Percentiles rank a stretch among this genome's conserved stretches.
These are phyloP conservation scores for Ridgeia piscesae DNA, from an alignment of 1,140 invertebrate genomes.

Conservation along the genomic window DNA sequence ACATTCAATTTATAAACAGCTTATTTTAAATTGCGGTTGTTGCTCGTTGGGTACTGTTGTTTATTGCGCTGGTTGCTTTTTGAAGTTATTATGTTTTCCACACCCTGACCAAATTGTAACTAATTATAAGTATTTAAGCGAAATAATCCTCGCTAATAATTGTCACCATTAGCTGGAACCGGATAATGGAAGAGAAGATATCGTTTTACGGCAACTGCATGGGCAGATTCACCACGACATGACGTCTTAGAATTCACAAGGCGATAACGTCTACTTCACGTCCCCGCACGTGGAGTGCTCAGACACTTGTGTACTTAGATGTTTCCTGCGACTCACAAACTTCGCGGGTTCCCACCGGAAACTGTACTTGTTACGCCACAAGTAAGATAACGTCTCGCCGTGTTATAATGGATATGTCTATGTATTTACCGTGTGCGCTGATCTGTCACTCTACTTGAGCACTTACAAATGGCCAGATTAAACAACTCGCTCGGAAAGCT, in stretches of 20 bases:
- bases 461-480: not conserved
- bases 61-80: too few species aligned
- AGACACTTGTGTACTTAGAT: not conserved
- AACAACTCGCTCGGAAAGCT: not conserved
- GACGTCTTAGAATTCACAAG: not conserved
- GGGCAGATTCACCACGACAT: not conserved
- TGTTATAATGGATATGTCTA: not conserved
- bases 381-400: not conserved
- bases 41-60: too few species aligned
- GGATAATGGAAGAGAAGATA: too few species aligned
- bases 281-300: not conserved
- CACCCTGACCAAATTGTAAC: too few species aligned
- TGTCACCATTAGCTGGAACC: too few species aligned
- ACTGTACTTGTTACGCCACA: not conserved
- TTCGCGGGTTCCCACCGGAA: not conserved
- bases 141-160: too few species aligned
- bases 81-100: too few species aligned
- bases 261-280: not conserved
- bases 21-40: too few species aligned
- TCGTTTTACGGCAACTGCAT: not conserved
- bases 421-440: not conserved
- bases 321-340: not conserved
- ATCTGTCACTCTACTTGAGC: not conserved
- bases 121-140: too few species aligned
- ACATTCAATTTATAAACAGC: too few species aligned